Evolutionary conservation across 2,113 vertebrate genomes (phyloP).

Genomic region (Tetrax tetrax): DNA sequence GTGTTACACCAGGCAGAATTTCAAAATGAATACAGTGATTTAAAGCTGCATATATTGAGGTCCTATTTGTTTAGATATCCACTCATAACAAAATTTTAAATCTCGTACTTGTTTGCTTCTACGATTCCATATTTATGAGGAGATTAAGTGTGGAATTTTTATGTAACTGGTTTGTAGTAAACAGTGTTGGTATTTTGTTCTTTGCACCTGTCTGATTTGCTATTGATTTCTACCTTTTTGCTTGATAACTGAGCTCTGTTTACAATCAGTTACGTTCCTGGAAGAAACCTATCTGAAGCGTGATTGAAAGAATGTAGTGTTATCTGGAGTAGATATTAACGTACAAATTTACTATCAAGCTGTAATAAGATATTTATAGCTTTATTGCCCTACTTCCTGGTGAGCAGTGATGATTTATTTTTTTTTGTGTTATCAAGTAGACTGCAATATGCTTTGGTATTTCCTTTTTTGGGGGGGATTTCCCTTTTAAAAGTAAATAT

Average conservation of each 20-base stretch:
- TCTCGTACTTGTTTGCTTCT: neutral
- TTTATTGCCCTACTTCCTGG: conserved; percentile 5
- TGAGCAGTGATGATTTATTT: neutral
- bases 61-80: neutral
- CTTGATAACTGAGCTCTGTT: neutral
- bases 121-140: neutral
- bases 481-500: conserved; percentile 32
- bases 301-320: neutral
- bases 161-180: neutral
- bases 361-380: neutral
- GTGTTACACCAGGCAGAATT: conserved; percentile 16
- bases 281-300: neutral
- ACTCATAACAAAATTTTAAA: neutral
- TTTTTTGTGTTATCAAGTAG: conserved; percentile 14
- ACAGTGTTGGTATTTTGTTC: neutral
- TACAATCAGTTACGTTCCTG: neutral
- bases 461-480: conserved; percentile 42
- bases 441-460: conserved; percentile 53
- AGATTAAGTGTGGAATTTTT: neutral
- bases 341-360: neutral
- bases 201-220: neutral
- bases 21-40: conserved; percentile 3
- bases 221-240: neutral
- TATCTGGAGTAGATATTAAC: neutral
- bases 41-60: neutral